A percentile compares a stretch with the other conserved stretches of the same genome.
Evolutionary conservation across 1,140 invertebrate genomes (phyloP).

Genomic region (Brachionus rotundiformis): DNA sequence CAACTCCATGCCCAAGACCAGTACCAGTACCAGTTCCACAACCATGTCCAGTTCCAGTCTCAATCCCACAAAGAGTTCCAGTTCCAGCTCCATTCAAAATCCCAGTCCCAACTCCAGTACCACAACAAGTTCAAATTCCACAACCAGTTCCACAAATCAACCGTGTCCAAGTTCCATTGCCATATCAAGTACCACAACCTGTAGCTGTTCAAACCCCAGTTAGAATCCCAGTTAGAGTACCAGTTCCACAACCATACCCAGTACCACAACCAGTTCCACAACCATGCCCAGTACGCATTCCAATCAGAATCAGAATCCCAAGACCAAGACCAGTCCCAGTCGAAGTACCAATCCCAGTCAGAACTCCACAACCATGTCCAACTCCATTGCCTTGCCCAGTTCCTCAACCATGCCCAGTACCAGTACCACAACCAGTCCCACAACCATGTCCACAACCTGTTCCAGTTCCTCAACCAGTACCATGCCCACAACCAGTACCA

Average conservation of each 20-base stretch:
- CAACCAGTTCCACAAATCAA: neutral
- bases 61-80: neutral
- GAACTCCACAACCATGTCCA: neutral
- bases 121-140: neutral
- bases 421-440: neutral
- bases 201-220: neutral
- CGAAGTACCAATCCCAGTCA: neutral
- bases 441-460: neutral
- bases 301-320: slow-evolving; percentile 39
- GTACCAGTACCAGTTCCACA: neutral
- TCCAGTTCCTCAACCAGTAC: neutral
- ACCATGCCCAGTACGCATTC: neutral
- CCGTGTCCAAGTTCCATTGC: slow-evolving; percentile 2
- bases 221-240: slow-evolving; percentile 29
- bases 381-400: neutral
- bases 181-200: neutral
- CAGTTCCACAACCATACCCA: slow-evolving; percentile 27
- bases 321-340: slow-evolving; percentile 22
- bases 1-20: neutral
- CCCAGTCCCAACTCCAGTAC: neutral
- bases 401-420: neutral
- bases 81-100: neutral
- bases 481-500: slow-evolving; percentile 2
- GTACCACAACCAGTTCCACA: slow-evolving; percentile 32
- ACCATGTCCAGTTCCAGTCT: neutral